Base-by-base conservation (phyloP, 2,113 vertebrate genomes). In the Dasyornis broadbenti region DNA sequence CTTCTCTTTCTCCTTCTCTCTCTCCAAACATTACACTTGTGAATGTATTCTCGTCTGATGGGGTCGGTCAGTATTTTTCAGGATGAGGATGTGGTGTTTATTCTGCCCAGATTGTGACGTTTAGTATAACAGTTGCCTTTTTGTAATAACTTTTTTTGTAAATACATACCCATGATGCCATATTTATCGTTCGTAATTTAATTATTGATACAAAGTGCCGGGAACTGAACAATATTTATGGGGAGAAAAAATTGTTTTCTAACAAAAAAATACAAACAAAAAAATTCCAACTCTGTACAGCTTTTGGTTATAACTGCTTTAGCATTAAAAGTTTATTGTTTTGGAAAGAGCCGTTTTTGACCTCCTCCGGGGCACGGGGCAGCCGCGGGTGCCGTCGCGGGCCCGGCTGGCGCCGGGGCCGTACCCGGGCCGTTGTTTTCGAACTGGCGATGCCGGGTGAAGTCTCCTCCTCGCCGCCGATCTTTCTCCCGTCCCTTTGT, bases 141-240 rank as follows among this genome's bases (percentile, higher is more conserved):
- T 99, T 99, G 99, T 99, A 99, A 99, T 98, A 99, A 99, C 98
- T 98, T 98, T 97, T 98, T 98, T 98, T 99, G 99, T 99, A 99
- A 99, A 99, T 99, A 99, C 98, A 99, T 99, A 99, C 98, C 98
- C 99, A 98, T 98, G 98, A 99, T 99, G 99, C 99, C 99, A 99
- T 99, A 99, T 99, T 99, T 99, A 99, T 99, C 99, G 95, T 99
- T 99, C 99, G 99, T 99, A 99, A 99, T 99, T 99, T 99, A 99
- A 99, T 99, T 99, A 99, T 99, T 98, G 98, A 98, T 98, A 98
- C 98, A 97, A 96, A 99, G 98, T 98, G 99, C 99, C 99, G 98
- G 98, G 98, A 98, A 98, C 98, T 98, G 99, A 99, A 99, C 98
- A 98, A 98, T 99, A 99, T 99, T 99, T 99, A 99, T 99, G 99